phyloP scores from a whole-genome alignment of 2,113 vertebrate genomes.

The Oryzias celebensis region DNA sequence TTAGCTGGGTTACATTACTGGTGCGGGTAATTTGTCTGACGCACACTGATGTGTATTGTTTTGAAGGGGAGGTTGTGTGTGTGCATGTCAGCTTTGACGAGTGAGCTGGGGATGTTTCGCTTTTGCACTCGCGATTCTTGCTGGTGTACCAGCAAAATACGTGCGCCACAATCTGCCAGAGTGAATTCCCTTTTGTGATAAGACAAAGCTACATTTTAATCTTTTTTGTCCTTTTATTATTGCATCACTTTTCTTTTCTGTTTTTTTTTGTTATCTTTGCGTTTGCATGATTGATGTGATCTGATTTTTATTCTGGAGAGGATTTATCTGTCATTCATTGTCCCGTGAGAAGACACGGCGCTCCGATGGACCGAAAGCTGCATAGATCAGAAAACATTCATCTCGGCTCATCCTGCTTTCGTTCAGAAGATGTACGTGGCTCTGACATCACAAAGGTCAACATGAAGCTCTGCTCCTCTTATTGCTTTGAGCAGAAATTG shows the following conservation, averaged over 20 bases:
- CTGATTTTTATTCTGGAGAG: background rate
- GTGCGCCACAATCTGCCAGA: too few species aligned
- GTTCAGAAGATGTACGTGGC: slow-evolving; percentile 5
- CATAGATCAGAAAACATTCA: background rate
- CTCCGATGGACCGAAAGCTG: background rate
- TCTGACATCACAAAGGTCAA: slow-evolving; percentile 5
- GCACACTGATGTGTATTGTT: slow-evolving; percentile 53
- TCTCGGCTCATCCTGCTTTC: background rate
- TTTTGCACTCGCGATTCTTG: slow-evolving; percentile 18
- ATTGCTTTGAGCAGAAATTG: slow-evolving; percentile 1
- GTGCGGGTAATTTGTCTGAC: slow-evolving; percentile 57
- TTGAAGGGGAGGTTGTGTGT: slow-evolving; percentile 32
- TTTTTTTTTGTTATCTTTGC: slow-evolving; percentile 2
- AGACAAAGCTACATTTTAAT: background rate
- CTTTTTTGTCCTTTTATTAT: background rate
- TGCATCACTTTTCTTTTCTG: background rate
- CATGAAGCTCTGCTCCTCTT: background rate
- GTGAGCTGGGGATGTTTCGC: slow-evolving; percentile 10
- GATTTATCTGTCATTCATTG: slow-evolving; percentile 13
- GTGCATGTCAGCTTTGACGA: background rate
- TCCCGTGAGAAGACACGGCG: background rate
- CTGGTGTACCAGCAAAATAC: slow-evolving; percentile 14
- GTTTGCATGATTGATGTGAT: slow-evolving; percentile 2
- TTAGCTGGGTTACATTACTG: slow-evolving; percentile 47
- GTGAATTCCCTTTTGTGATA: background rate